Evolutionary conservation across 2,888 invertebrate species (phyloP).

Genomic region (Tubulanus polymorphus): DNA sequence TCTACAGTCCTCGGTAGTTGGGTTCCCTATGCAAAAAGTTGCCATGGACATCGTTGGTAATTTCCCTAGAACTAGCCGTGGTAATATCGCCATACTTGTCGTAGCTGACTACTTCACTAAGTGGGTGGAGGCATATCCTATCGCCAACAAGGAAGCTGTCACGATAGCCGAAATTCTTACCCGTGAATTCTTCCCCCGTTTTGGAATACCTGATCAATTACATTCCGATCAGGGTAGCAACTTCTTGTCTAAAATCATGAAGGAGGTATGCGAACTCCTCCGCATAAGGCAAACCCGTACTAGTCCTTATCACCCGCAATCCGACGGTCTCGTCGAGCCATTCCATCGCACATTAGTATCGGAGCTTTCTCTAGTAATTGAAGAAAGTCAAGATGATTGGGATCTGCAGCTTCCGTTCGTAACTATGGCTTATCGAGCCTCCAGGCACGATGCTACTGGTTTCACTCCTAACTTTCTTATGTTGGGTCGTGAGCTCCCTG

Average conservation of each 20-base stretch:
- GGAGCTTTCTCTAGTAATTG: slow-evolving; percentile 11
- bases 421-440: slow-evolving; percentile 18
- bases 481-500: slow-evolving; percentile 19
- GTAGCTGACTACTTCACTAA: slow-evolving; percentile 10
- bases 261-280: slow-evolving; percentile 17
- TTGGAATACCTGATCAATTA: slow-evolving; percentile 7
- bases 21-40: slow-evolving; percentile 2
- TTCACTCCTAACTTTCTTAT: slow-evolving; percentile 19
- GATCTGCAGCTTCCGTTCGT: slow-evolving; percentile 16
- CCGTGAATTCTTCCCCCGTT: slow-evolving; percentile 2
- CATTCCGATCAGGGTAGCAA: slow-evolving; percentile 20
- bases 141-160: slow-evolving; percentile 9
- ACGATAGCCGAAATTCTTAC: slow-evolving; percentile 1
- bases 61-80: neutral
- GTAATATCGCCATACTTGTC: slow-evolving; percentile 10
- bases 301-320: slow-evolving; percentile 16
- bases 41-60: slow-evolving; percentile 10
- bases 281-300: slow-evolving; percentile 21
- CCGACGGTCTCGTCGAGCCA: slow-evolving; percentile 19
- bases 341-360: slow-evolving; percentile 16
- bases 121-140: slow-evolving; percentile 9
- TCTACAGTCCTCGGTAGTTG: slow-evolving; percentile 3
- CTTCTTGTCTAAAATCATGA: slow-evolving; percentile 19
- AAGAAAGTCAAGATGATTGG: slow-evolving; percentile 8
- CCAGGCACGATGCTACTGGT: slow-evolving; percentile 15